Base-by-base conservation (phyloP, 2,888 invertebrate species). In the Eugnorisma glareosa region DNA sequence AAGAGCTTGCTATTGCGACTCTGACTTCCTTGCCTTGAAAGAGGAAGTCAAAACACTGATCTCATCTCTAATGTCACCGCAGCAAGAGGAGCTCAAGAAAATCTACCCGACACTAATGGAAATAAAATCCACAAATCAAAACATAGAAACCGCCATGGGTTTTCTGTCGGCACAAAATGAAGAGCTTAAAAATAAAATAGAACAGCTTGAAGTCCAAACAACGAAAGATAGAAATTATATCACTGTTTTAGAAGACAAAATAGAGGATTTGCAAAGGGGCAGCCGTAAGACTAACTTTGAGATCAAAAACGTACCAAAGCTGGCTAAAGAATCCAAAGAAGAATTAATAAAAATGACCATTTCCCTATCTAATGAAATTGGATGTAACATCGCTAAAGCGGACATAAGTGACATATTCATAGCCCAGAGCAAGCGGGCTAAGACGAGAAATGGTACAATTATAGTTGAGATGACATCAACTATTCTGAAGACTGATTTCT, bases 91-190 rank as follows among this genome's bases (percentile, higher is more conserved):
- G 6, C 45, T 67, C 43, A 67, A 67, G 67, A 67, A 18, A 35
- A 51, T 35, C 1, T 51, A 67, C 24, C 35, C 24, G 24, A 35
- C 67, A 48, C 35, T 48, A 24, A 6, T 67, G 48, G 48, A 24
- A 48, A 35, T 51, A 6, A 67, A 67, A 67, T 24, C 67, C 0
- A 35, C 51, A 24, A 67, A 51, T 51, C 35, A 8, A 15, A 67
- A 5, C 24, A 35, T 67, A 51, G 67, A n/a, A n/a, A n/a, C n/a
- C n/a, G n/a, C n/a, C n/a, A n/a, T n/a, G n/a, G n/a, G n/a, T n/a
- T n/a, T n/a, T n/a, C n/a, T n/a, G 35, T 35, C 48, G 15, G 67
- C 48, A 48, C 67, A 67, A 51, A 67, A 67, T 67, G 67, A 67
- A 51, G 67, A 48, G 24, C 67, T 67, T 21, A 48, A 45, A 24